Base-by-base conservation (phyloP, 2,888 invertebrate genomes). In the Leptarthrus brevirostris region DNA sequence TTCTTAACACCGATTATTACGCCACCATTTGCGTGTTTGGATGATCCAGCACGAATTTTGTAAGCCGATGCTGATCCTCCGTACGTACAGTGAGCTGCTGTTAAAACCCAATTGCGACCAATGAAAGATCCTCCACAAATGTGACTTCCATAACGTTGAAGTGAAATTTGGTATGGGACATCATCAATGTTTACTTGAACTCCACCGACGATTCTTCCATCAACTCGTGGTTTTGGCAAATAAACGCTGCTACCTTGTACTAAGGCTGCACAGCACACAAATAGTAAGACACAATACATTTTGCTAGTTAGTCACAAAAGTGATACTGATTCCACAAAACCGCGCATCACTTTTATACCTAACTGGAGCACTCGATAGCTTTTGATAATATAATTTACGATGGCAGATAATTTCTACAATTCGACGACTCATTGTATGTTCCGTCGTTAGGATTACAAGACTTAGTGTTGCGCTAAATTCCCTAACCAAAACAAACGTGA, bases 121-220 rank as follows among this genome's bases (percentile, higher is more conserved):
- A 87, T 82, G 64, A 87, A 81, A 0, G 85, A 83, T 3, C 85
- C 87, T 14, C 87, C 87, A 71, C 87, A 87, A 70, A 81, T 82
- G 74, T 87, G 86, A 56, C 77, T 75, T 8, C 81, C 82, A 3
- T 77, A 76, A 10, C 80, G 80, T 74, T 83, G 82, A 34, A 87
- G 76, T 0, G 87, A 86, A 0, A 86, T 83, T 81, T 87, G 87
- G 75, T 85, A 86, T 6, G 87, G 87, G 77, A 82, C 82, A 1
- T 79, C 78, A 22, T 81, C 79, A 72, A 87, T 87, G 5, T 80
- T 78, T 10, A 82, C 83, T 16, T 78, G 75, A 16, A 79, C 79
- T 10, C 87, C 87, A 24, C 86, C 86, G 2, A 87, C 86, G 73
- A 87, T 87, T 73, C 84, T 80, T 0, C 83, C 84, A 12, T 79